phyloP scores from a whole-genome alignment of 1,140 invertebrate species.

The Bombus superbus region DNA sequence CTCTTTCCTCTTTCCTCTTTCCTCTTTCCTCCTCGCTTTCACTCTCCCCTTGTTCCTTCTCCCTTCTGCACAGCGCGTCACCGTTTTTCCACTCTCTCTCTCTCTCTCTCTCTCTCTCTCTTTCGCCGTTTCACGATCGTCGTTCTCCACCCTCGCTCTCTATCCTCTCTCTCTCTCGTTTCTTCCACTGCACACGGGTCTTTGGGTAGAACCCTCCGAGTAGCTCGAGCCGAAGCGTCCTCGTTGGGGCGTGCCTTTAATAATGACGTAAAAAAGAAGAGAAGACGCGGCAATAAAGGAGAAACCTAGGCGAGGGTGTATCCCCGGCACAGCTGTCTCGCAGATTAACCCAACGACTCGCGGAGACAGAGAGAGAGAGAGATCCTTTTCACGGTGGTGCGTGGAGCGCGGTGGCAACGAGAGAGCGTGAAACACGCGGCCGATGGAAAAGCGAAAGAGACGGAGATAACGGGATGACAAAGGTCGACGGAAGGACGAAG shows the following conservation, averaged over 20 bases:
- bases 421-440: too few species aligned
- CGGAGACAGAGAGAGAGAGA: background rate
- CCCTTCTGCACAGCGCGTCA: background rate
- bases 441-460: background rate
- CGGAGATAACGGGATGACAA: too few species aligned
- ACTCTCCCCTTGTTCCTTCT: background rate
- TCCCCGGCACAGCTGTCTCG: slow-evolving; percentile 58
- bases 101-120: too few species aligned
- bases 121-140: background rate
- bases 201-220: background rate
- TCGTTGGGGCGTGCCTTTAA: slow-evolving; percentile 57
- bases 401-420: too few species aligned
- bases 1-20: background rate
- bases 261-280: slow-evolving; percentile 62
- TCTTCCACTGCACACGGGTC: background rate
- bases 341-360: slow-evolving; percentile 58
- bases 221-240: slow-evolving; percentile 46
- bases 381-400: too few species aligned
- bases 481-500: background rate
- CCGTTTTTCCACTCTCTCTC: background rate
- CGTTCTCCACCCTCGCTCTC: too few species aligned
- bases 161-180: background rate
- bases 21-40: background rate
- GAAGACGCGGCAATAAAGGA: slow-evolving; percentile 61
- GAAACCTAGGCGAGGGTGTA: slow-evolving; percentile 59